Evolutionary conservation across 1,140 invertebrate species (phyloP).

Genomic region (Tetramorium simillimum): DNA sequence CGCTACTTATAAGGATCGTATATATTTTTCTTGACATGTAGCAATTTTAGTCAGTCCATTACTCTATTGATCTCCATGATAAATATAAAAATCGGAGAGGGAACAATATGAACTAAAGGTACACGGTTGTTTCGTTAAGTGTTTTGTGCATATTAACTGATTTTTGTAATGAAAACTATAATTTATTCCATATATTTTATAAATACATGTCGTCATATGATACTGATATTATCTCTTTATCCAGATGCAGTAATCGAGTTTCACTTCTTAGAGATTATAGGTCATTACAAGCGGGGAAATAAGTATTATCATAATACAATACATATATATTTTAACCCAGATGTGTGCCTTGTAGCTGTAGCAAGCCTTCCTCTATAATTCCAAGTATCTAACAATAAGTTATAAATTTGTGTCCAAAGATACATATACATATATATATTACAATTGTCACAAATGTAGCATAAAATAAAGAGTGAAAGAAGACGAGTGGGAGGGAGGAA

Average conservation of each 20-base stretch:
- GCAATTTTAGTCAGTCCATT: slow-evolving; percentile 59
- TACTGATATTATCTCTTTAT: slow-evolving; percentile 29
- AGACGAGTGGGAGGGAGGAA: background rate
- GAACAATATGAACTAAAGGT: slow-evolving; percentile 69
- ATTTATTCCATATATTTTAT: slow-evolving; percentile 60
- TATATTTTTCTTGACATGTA: slow-evolving; percentile 36
- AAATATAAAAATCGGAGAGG: slow-evolving; percentile 60
- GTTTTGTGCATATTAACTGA: slow-evolving; percentile 38
- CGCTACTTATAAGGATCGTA: slow-evolving; percentile 18
- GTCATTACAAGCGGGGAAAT: slow-evolving; percentile 16
- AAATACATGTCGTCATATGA: slow-evolving; percentile 16
- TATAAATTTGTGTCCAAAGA: slow-evolving; percentile 13
- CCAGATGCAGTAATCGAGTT: slow-evolving; percentile 1
- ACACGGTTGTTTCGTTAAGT: slow-evolving; percentile 39
- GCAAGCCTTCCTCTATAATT: background rate
- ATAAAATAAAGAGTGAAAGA: background rate
- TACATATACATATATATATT: background rate
- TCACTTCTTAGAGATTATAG: slow-evolving; percentile 35
- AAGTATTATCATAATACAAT: slow-evolving; percentile 41
- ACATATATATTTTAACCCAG: slow-evolving; percentile 34
- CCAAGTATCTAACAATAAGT: slow-evolving; percentile 2
- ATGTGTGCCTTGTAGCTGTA: slow-evolving; percentile 44
- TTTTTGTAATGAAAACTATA: slow-evolving; percentile 56
- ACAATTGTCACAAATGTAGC: background rate
- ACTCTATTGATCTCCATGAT: slow-evolving; percentile 63